Evolutionary conservation across 2,113 vertebrate species (phyloP).

Genomic region (Epinephelus fuscoguttatus): DNA sequence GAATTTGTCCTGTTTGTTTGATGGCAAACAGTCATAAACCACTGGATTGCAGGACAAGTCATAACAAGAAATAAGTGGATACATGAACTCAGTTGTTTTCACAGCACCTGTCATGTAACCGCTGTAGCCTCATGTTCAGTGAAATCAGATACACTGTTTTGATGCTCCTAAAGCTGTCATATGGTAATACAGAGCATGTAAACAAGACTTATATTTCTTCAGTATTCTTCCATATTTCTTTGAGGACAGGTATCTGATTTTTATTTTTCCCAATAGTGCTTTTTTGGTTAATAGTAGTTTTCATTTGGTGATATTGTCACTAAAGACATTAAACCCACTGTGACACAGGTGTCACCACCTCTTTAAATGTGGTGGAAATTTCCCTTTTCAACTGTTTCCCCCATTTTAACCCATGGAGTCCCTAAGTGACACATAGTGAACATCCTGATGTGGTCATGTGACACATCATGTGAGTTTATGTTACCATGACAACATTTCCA

Average conservation of each 20-base stretch:
- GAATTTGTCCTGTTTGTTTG: slow-evolving; percentile 9
- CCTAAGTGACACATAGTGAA: too few relatives aligned
- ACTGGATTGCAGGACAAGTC: neutral
- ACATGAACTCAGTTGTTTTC: slow-evolving; percentile 37
- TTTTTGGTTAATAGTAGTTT: neutral
- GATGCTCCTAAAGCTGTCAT: neutral
- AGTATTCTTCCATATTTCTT: neutral
- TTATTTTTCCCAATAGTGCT: too few relatives aligned
- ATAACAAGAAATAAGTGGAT: neutral
- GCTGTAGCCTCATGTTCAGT: neutral
- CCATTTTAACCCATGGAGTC: too few relatives aligned
- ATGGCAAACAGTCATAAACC: slow-evolving; percentile 11
- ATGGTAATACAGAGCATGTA: too few relatives aligned
- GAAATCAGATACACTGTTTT: neutral
- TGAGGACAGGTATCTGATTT: neutral
- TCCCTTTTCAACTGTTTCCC: too few relatives aligned
- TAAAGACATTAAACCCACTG: neutral
- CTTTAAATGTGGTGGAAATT: too few relatives aligned
- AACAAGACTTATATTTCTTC: neutral
- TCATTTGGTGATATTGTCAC: neutral
- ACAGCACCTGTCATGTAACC: neutral
- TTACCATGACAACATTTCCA: too few relatives aligned
- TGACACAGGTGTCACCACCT: too few relatives aligned
- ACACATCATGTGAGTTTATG: too few relatives aligned
- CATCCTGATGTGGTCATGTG: too few relatives aligned